Base-by-base conservation (phyloP, 2,797 vertebrate species). In the Syngnathus acus region DNA sequence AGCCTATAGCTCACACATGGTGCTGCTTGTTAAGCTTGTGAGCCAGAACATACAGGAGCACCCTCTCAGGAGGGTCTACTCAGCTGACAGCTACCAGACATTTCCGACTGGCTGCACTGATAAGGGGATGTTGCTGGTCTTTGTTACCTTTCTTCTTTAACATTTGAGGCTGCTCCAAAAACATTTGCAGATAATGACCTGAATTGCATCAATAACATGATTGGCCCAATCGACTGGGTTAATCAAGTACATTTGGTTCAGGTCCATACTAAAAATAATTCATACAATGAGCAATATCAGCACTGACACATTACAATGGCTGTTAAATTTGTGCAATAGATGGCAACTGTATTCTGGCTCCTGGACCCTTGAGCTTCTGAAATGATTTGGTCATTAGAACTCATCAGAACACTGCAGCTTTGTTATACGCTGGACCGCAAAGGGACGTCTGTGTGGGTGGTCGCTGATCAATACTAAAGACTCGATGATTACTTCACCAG, bases 381-480 rank as follows among this genome's bases (percentile, higher is more conserved):
- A 63, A 55, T 38, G 43, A 14, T 4, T 17, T 62, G 65, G 47
- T 47, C 58, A 6, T 19, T 9, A 37, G 53, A 64, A 37, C 10
- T 11, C 7, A n/a, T 59, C 53, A 54, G 26, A 32, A 6, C 14
- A 57, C 6, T 37, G 13, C 54, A 37, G 54, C 26, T 62, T 23
- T 23, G 6, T 45, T 45, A 43, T 17, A 42, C 26, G 21, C 10
- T 14, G 21, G n/a, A 45, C 14, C 21, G 11, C 21, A 14, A 21
- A 8, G 40, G 60, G 60, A 26, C 23, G 0, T 14, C 3, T 50
- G 0, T 5, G 45, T 53, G 48, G 39, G 72, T 0, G 32, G 42
- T 2, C 45, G n/a, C 5, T 65, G 81, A 82, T 85, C 78, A 75
- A 78, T 83, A 77, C 47, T 71, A 77, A 71, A 72, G 83, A 78